Conservation (phyloP, 2,797 vertebrate species). For the Gadopsis marmoratus region DNA sequence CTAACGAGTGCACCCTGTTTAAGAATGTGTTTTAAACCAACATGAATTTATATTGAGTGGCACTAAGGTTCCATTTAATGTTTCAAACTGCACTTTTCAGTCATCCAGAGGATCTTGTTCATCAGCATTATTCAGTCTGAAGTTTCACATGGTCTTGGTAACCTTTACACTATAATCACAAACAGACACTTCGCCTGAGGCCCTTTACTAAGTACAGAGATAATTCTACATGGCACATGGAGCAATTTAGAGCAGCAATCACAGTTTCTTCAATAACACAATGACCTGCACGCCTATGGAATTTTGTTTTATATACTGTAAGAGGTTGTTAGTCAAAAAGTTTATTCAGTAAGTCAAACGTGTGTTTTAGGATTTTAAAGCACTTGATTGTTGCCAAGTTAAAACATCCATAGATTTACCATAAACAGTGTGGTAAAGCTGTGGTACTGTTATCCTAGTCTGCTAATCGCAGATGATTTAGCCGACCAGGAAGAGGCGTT, state of each 20-base stretch:
- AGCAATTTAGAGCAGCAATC: conserved; percentile 51
- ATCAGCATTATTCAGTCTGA: conserved; percentile 57
- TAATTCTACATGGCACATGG: conserved; percentile 64
- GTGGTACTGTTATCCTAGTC: background rate
- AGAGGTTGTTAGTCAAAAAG: conserved; percentile 28
- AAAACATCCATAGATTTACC: background rate
- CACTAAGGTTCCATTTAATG: conserved; percentile 29
- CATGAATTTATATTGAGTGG: conserved; percentile 17
- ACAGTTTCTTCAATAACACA: conserved; percentile 42
- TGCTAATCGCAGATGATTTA: background rate
- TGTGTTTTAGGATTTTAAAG: background rate
- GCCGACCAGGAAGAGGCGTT: background rate
- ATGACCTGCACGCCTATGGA: conserved; percentile 4
- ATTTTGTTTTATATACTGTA: conserved; percentile 17
- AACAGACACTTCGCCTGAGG: conserved; percentile 67
- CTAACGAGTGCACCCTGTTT: conserved; percentile 7
- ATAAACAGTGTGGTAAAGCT: background rate
- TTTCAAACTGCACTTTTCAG: conserved; percentile 40
- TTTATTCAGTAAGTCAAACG: background rate
- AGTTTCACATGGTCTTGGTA: conserved; percentile 68
- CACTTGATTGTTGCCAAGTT: background rate
- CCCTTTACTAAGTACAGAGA: conserved; percentile 45
- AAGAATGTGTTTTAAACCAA: conserved; percentile 11
- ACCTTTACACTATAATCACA: conserved; percentile 72
- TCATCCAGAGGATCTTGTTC: conserved; percentile 53